Evolutionary conservation across 2,888 invertebrate species (phyloP).

Genomic region (Liposcelis brunnea): DNA sequence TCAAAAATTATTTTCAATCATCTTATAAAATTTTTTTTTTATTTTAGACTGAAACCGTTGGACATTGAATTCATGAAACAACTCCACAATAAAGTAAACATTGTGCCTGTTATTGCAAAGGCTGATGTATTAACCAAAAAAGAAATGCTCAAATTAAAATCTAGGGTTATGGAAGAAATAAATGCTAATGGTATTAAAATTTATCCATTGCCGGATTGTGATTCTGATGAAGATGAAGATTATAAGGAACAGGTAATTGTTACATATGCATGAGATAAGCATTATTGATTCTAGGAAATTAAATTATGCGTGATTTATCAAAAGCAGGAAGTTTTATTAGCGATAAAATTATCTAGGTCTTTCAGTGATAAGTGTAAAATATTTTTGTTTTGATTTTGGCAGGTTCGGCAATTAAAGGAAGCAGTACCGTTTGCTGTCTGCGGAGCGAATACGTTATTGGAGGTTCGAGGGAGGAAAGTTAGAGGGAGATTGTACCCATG

Average conservation of each 20-base stretch:
- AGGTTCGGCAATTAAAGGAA: conserved; percentile 75
- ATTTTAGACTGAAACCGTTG: conserved; percentile 65
- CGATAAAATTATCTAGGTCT: background rate
- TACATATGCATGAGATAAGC: background rate
- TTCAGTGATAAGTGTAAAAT: conserved; percentile 7
- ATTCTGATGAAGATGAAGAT: conserved; percentile 87
- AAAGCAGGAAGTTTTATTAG: conserved; percentile 5
- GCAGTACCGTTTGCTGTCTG: conserved; percentile 98
- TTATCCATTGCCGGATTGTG: conserved; percentile 89
- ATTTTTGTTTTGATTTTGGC: conserved; percentile 12
- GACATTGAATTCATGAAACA: conserved; percentile 95
- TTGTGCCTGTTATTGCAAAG: conserved; percentile 95
- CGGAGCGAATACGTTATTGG: conserved; percentile 77
- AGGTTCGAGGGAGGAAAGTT: conserved; percentile 83
- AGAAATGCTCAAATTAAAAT: conserved; percentile 72
- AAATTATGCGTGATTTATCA: background rate
- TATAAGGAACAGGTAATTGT: conserved; percentile 66
- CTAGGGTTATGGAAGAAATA: conserved; percentile 78
- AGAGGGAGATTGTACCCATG: conserved; percentile 91
- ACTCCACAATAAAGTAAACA: conserved; percentile 83
- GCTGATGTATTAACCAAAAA: conserved; percentile 88
- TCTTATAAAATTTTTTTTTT: conserved; percentile 12
- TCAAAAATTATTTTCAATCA: background rate
- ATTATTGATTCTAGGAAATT: background rate
- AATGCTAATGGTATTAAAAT: conserved; percentile 81